Evolutionary conservation across 64 coral and sea anemone genomes (phyloP), one percentile per base, ranked within the genome.

Genomic region (Acropora yongei): DNA sequence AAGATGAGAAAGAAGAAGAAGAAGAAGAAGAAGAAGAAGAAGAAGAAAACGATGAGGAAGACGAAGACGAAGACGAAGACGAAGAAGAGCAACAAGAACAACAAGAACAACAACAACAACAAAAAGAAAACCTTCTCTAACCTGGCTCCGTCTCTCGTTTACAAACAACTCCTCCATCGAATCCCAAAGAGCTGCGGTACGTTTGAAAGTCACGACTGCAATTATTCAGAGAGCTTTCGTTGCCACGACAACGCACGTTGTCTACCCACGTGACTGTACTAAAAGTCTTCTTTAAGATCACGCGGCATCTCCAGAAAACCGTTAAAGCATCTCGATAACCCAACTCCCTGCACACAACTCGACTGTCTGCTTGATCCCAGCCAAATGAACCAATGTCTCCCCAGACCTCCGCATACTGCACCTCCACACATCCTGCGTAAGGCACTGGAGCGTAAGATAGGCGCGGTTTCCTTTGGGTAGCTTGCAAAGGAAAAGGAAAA

Each of bases 341-440:
- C 51, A 87, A 63, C 41, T 57, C 5, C 74, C 77, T 78, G 40
- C 91, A 93, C 2, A 80, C 16, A 39, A 93, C 91, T 61, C 49
- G 83, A 51, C 44, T 65, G 72, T 86, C 71, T 39, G 68, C 19
- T 42, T 5, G 12, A 93, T 93, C 75, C 91, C 91, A 93, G 8
- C 74, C 18, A 80, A 67, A 87, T 63, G n/a, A 39, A 47, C 77
- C 84, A 50, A 93, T 20, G 57, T 93, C 83, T 55, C 91, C 91
- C 91, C 91, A 93, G 91, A 93, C 13, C 40, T 84, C 91, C 74
- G 83, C 91, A 43, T 87, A 72, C 8, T 83, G 44, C 18, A 93
- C 84, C n/a, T 93, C 75, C 47, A 93, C 91, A 1, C 91, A 86
- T 44, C 91, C 91, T 42, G 91, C 91, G 41, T 93, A 87, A 9